Evolutionary conservation across 2,113 vertebrate genomes (phyloP).

Genomic region (Polyodon spathula): DNA sequence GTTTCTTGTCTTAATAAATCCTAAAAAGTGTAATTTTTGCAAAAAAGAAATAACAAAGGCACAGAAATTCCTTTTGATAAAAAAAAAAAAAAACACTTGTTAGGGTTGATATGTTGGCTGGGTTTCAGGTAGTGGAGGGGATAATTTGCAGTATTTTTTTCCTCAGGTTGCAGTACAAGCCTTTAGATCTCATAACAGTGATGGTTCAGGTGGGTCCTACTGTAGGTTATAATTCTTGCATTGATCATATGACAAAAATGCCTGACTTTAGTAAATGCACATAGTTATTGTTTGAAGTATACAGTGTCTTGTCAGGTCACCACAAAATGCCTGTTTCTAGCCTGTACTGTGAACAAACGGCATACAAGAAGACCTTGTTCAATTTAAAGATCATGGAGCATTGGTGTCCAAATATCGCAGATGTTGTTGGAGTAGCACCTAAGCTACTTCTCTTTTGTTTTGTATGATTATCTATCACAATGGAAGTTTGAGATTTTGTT

Average conservation of each 20-base stretch:
- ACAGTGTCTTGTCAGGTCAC: no score
- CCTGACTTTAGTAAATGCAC: no score
- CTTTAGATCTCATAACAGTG: conserved; percentile 15
- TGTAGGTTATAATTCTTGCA: conserved; percentile 30
- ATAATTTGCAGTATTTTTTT: conserved; percentile 22
- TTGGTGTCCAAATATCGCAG: no score
- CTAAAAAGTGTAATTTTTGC: conserved; percentile 94
- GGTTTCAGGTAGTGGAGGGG: conserved; percentile 53
- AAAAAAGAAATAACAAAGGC: conserved; percentile 85
- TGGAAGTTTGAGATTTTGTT: no score
- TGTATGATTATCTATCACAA: no score
- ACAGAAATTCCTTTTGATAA: conserved; percentile 68
- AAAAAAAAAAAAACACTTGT: conserved; percentile 74
- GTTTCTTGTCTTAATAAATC: conserved; percentile 98
- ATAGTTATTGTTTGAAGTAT: no score
- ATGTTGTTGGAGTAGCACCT: no score
- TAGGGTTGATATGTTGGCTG: conserved; percentile 71
- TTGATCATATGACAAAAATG: conserved; percentile 28
- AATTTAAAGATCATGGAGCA: no score
- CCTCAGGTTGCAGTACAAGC: conserved; percentile 34
- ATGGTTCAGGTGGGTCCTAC: conserved; percentile 22
- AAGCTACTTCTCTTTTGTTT: no score
- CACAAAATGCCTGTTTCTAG: no score
- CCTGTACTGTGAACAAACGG: no score
- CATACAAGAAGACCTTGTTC: no score